These are phyloP conservation scores for Notospermus geniculatus DNA, from an alignment of 1,140 invertebrate species.

Conservation along the genomic window DNA sequence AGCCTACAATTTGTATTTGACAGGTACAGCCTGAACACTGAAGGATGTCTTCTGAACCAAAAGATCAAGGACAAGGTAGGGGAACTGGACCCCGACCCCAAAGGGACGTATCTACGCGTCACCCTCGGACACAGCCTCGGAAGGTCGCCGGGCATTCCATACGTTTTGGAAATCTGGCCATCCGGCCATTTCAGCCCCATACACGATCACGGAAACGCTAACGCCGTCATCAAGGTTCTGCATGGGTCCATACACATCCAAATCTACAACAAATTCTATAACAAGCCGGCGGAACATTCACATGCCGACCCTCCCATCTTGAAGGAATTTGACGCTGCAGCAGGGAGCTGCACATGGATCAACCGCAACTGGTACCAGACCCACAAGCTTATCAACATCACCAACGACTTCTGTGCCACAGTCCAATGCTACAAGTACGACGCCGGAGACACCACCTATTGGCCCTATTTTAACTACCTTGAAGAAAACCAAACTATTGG, in stretches of 20 bases:
- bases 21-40: background rate
- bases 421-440: constrained; percentile 1
- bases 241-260: background rate
- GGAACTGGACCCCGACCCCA: background rate
- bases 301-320: too few relatives aligned
- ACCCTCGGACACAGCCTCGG: constrained; percentile 1
- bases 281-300: background rate
- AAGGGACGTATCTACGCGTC: background rate
- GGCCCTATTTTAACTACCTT: background rate
- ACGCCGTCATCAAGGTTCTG: background rate
- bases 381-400: background rate
- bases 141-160: background rate
- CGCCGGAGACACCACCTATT: background rate
- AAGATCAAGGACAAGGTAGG: background rate
- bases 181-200: constrained; percentile 1
- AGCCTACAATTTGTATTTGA: too few relatives aligned
- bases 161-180: constrained; percentile 1
- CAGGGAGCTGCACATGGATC: background rate
- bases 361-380: constrained; percentile 1
- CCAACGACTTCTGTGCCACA: background rate
- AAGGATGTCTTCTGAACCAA: background rate
- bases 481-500: background rate
- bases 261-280: background rate
- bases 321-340: background rate
- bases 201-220: background rate